Evolutionary conservation across 2,113 vertebrate species (phyloP).

Genomic region (Serranochromis macrocephalus): DNA sequence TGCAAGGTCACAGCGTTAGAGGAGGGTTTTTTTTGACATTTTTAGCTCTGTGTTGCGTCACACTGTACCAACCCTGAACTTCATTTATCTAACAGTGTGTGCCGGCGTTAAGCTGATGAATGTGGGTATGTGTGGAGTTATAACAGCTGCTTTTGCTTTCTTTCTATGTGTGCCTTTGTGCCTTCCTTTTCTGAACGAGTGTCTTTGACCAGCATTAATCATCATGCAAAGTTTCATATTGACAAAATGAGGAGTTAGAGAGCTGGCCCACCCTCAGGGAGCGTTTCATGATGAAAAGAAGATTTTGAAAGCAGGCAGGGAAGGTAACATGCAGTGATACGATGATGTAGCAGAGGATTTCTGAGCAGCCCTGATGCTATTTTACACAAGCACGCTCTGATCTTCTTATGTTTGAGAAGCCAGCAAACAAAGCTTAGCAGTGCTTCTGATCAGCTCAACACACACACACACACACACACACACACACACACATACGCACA

Average conservation of each 20-base stretch:
- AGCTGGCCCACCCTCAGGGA: not conserved
- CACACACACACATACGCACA: not conserved
- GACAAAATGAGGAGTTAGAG: not conserved
- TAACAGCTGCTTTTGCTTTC: not conserved
- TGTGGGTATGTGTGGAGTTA: not conserved
- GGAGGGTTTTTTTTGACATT: not conserved
- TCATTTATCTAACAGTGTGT: not conserved
- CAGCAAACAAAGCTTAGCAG: not conserved
- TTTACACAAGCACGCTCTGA: not conserved
- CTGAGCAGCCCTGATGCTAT: not conserved
- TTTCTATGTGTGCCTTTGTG: not conserved
- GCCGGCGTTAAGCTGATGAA: not conserved
- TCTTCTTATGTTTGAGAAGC: not conserved
- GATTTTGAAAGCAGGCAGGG: not conserved
- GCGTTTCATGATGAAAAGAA: not conserved
- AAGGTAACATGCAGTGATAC: not conserved
- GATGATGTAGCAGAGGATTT: not conserved
- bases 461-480: not conserved
- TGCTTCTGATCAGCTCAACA: not conserved
- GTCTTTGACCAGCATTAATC: not conserved
- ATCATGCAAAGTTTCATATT: not conserved
- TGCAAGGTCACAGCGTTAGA: not conserved
- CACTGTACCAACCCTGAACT: not conserved
- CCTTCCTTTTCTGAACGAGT: not conserved
- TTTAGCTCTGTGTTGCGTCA: not conserved